These are phyloP conservation scores for Cryptotis parvus DNA, from an alignment of 2,113 vertebrate genomes.

Conservation along the genomic window DNA sequence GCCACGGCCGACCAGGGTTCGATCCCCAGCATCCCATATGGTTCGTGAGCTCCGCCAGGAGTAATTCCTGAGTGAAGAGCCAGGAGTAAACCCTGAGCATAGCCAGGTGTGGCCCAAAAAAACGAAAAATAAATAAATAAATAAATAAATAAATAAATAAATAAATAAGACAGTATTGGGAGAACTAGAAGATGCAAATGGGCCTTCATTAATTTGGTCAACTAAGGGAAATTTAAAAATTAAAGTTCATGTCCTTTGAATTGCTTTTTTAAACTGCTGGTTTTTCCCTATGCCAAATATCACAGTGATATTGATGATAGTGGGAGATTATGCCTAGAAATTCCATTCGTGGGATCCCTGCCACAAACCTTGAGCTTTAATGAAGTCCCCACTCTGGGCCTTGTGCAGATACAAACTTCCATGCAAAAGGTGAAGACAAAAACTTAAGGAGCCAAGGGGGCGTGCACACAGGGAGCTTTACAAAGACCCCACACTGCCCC, in stretches of 20 bases:
- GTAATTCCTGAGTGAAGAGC: too few species aligned
- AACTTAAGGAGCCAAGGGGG: background rate
- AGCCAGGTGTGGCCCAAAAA: too few species aligned
- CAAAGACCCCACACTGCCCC: background rate
- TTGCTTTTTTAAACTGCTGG: slow-evolving; percentile 2
- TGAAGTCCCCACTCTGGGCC: background rate
- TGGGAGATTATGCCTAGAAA: background rate
- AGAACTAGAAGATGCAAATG: background rate
- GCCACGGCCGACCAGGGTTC: too few species aligned
- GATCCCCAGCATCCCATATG: too few species aligned
- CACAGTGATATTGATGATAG: background rate
- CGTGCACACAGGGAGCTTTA: background rate
- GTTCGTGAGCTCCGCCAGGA: too few species aligned
- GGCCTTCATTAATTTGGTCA: background rate
- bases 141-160: too few species aligned
- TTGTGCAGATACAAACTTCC: background rate
- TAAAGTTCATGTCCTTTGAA: background rate
- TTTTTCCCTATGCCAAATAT: background rate
- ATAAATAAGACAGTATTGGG: background rate
- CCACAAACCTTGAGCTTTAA: background rate
- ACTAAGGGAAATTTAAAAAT: background rate
- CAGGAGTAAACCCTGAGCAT: too few species aligned
- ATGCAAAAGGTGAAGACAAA: background rate
- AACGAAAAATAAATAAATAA: too few species aligned
- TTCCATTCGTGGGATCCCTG: background rate